These are phyloP conservation scores for Sebastes baramenuke DNA, from an alignment of 2,797 vertebrate genomes.

Conservation along the genomic window DNA sequence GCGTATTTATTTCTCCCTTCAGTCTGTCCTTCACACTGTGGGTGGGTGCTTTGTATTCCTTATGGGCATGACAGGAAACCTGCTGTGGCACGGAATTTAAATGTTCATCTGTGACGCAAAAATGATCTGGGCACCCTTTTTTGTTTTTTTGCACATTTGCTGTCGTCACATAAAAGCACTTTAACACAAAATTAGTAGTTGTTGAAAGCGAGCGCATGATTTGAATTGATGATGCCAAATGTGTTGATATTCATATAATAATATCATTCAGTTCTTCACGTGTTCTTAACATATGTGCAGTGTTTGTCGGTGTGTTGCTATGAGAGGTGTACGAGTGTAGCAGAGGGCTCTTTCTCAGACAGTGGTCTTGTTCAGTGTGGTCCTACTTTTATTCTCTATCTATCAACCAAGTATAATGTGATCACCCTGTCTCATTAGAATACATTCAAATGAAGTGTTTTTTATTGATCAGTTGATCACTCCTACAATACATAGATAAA, in stretches of 20 bases:
- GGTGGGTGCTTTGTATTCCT: not conserved
- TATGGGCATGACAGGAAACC: not conserved
- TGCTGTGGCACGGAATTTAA: not conserved
- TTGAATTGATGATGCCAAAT: not conserved
- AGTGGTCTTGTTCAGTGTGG: too few relatives aligned
- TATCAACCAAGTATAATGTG: too few relatives aligned
- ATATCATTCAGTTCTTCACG: not conserved
- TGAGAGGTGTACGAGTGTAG: too few relatives aligned
- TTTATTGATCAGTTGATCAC: not conserved
- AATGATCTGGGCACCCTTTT: not conserved
- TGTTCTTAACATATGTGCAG: not conserved
- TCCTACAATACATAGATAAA: not conserved
- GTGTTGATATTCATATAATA: not conserved
- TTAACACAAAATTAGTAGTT: not conserved
- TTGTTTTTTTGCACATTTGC: not conserved
- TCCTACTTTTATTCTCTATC: too few relatives aligned
- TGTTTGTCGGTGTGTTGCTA: not conserved
- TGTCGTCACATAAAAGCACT: not conserved
- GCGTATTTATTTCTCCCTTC: not conserved
- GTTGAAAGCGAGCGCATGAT: not conserved
- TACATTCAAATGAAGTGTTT: not conserved
- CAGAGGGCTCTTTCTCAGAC: too few relatives aligned
- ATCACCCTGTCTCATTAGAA: too few relatives aligned
- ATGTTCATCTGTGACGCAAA: not conserved
- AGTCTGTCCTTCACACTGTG: not conserved